phyloP scores from a whole-genome alignment of 2,113 vertebrate species.

The Nipponia nippon region DNA sequence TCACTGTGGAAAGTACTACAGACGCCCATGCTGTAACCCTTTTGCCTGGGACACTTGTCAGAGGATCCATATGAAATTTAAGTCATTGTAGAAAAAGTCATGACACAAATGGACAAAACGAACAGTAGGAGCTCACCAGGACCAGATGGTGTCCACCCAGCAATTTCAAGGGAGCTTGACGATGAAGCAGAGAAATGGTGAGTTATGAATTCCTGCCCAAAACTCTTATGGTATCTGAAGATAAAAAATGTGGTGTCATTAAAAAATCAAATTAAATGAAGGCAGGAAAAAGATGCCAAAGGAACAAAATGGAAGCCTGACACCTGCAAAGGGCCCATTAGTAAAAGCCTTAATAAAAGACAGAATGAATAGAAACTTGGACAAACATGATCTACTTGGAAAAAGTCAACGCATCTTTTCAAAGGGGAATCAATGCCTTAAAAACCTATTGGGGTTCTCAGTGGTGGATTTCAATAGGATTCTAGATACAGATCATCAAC shows the following conservation, averaged over 20 bases:
- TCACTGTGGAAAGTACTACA: not conserved
- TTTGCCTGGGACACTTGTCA: not conserved
- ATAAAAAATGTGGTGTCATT: not conserved
- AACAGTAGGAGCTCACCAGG: not conserved
- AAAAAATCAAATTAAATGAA: not conserved
- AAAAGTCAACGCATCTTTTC: not conserved
- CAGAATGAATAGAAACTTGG: not conserved
- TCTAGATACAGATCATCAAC: not conserved
- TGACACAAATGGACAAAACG: not conserved
- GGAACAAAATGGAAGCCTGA: not conserved
- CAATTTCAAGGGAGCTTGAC: not conserved
- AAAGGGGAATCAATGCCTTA: not conserved
- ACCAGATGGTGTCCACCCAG: slow-evolving; percentile 7
- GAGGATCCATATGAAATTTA: not conserved
- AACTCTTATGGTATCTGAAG: not conserved
- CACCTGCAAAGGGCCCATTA: not conserved
- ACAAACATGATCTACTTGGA: not conserved
- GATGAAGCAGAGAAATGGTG: not conserved
- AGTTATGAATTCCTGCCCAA: not conserved
- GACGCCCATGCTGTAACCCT: not conserved
- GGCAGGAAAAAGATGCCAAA: not conserved
- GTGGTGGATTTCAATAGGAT: not conserved
- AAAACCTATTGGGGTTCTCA: not conserved
- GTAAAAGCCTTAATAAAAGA: not conserved
- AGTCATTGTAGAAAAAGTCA: not conserved